These are phyloP conservation scores for Microctenopoma steveboyesi DNA, from an alignment of 2,797 vertebrate species.

Conservation along the genomic window DNA sequence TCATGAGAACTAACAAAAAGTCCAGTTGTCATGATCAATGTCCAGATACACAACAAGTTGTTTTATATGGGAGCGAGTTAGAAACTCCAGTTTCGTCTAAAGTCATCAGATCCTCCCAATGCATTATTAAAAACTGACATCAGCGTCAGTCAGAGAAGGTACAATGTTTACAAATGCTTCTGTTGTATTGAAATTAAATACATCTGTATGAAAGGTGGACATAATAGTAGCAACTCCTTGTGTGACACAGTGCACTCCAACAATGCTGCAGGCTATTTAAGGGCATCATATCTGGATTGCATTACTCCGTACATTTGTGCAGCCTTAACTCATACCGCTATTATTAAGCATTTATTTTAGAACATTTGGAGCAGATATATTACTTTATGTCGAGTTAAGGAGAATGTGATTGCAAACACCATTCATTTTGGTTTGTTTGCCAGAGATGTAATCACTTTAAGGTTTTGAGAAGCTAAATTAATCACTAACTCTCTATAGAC, in stretches of 20 bases:
- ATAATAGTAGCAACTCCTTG: background rate
- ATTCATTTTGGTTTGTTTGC: conserved; percentile 10
- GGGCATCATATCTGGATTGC: background rate
- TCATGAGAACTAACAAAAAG: too few species aligned
- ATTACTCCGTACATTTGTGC: background rate
- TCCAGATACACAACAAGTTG: too few species aligned
- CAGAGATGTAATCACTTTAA: background rate
- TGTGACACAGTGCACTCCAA: background rate
- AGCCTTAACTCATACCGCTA: too few species aligned
- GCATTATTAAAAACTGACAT: conserved; percentile 33
- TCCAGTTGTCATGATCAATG: too few species aligned
- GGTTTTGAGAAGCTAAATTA: background rate
- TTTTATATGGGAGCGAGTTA: background rate
- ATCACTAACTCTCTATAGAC: background rate
- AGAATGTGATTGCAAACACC: background rate
- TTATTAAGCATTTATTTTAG: too few species aligned
- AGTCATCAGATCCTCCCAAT: conserved; percentile 13
- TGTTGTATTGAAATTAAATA: conserved; percentile 1
- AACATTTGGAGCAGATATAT: background rate
- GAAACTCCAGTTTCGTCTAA: conserved; percentile 10
- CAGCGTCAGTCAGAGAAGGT: background rate
- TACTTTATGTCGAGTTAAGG: too few species aligned
- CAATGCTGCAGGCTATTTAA: background rate
- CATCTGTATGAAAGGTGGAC: background rate
- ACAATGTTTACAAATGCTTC: conserved; percentile 15